Evolutionary conservation across 2,797 vertebrate species (phyloP), one percentile per base, ranked within the genome.

Genomic region (Ispidina picta): DNA sequence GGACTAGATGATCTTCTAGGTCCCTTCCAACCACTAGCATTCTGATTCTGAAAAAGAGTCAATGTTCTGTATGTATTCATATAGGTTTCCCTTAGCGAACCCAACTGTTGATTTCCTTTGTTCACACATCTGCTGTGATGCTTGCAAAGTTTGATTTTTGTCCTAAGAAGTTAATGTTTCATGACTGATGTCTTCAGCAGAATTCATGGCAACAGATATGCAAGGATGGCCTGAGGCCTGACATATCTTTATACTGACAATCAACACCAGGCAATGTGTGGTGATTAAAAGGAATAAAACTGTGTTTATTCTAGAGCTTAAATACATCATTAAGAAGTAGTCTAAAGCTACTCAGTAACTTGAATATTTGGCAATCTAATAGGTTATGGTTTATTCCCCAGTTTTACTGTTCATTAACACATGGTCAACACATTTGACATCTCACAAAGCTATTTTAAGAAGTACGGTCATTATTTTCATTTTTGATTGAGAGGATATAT

Each of bases 161-260:
- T 70, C 75, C 90, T 71, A 82, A 88, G 66, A 90, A 89, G 66
- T 48, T 88, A 88, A 89, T 82, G 48, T 71, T 88, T 94, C 83
- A 65, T 81, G 70, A 89, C 78, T 88, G 85, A 88, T 86, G 33
- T 94, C 83, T 96, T 93, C 84, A 92, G 39, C 75, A 92, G 70
- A 94, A 91, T 65, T 87, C 43, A 22, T 66, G 65, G 19, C 65
- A 78, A 90, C 54, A 31, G 75, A 79, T 89, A 59, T 28, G 60
- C 72, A 90, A 92, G 74, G 25, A 92, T 81, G 83, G 88, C 86
- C 80, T 62, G 46, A 90, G 92, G 83, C 83, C 86, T 93, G 92
- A 83, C 68, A 41, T 86, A 66, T 76, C 88, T 92, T 96, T 95
- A 91, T 88, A 90, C 77, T 96, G 94, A 83, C 89, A 95, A 92